Evolutionary conservation across 92 coral and sea anemone genomes (phyloP).

Genomic region (Bergia sp.): DNA sequence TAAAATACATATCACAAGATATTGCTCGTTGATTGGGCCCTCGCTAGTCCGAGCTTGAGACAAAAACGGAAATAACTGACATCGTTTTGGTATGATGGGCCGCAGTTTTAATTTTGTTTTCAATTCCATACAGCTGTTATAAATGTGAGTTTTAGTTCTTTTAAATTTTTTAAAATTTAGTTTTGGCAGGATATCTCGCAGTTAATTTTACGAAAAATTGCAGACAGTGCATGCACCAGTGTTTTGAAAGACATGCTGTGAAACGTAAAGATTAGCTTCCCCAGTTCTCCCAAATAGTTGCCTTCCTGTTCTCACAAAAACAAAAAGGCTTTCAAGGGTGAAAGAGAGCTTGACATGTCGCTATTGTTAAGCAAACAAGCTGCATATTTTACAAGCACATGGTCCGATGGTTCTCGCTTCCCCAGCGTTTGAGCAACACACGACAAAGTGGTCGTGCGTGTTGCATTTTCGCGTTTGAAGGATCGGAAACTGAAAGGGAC

Average conservation of each 20-base stretch:
- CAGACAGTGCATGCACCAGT: not conserved
- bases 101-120: not conserved
- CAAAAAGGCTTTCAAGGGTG: constrained; percentile 21
- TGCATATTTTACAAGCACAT: constrained; percentile 48
- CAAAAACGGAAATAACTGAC: not conserved
- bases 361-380: constrained; percentile 45
- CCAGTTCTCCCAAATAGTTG: not conserved
- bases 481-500: not conserved
- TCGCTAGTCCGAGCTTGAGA: not conserved
- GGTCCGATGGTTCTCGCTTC: constrained; percentile 15
- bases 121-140: not conserved
- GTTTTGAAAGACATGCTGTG: not conserved
- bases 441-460: not conserved
- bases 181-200: not conserved
- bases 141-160: not conserved
- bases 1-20: no score
- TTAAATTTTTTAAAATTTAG: not conserved
- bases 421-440: not conserved
- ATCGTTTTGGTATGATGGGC: not conserved
- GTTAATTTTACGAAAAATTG: not conserved
- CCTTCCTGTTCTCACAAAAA: not conserved
- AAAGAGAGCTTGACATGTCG: constrained; percentile 22
- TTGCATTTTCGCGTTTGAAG: constrained; percentile 10
- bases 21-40: no score
- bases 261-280: not conserved